Conservation (phyloP, 2,888 invertebrate species). For the Phyllotreta striolata region DNA sequence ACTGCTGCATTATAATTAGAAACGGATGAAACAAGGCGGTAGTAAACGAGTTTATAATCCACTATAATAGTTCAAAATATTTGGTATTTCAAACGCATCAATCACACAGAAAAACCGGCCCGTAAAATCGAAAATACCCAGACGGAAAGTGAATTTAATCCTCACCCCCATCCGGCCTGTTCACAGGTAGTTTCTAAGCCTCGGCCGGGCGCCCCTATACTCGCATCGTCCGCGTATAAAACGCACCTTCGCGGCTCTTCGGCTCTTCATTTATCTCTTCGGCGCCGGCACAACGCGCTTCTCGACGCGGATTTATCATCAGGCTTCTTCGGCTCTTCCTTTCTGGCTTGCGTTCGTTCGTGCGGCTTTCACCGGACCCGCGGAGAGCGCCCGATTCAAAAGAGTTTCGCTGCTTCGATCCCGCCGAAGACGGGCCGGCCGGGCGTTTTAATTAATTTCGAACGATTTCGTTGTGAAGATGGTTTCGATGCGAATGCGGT, state of each 20-base stretch:
- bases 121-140: constrained; percentile 39
- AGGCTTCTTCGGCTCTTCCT: constrained; percentile 51
- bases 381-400: neutral
- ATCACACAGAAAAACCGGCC: neutral
- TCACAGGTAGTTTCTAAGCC: constrained; percentile 25
- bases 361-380: constrained; percentile 7
- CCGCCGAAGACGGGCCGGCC: neutral
- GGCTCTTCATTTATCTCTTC: constrained; percentile 54
- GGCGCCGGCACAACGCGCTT: constrained; percentile 57
- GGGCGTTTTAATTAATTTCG: neutral
- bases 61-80: too few relatives aligned
- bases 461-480: constrained; percentile 6
- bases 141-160: constrained; percentile 43
- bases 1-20: too few relatives aligned
- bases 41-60: too few relatives aligned
- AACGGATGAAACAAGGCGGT: too few relatives aligned
- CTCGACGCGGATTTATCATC: constrained; percentile 30
- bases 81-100: too few relatives aligned
- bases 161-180: constrained; percentile 34
- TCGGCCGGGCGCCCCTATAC: constrained; percentile 42
- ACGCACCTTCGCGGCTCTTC: constrained; percentile 52
- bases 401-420: neutral
- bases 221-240: constrained; percentile 54
- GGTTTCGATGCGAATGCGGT: constrained; percentile 2
- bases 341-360: constrained; percentile 38